Percentiles rank a stretch among this genome's conserved stretches.
These are phyloP conservation scores for Salvelinus namaycush DNA, from an alignment of 2,113 vertebrate species.

Conservation along the genomic window DNA sequence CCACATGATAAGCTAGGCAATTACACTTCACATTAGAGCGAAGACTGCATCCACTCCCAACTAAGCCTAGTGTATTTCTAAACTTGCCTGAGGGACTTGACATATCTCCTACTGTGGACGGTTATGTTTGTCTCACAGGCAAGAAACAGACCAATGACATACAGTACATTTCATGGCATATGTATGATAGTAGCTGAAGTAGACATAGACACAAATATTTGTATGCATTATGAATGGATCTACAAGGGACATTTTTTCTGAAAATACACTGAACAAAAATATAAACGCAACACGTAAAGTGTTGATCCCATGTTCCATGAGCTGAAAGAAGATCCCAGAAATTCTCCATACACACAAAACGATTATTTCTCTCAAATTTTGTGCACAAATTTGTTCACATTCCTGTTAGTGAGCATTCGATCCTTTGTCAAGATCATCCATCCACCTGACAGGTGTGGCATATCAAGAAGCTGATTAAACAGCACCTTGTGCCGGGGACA, in stretches of 20 bases:
- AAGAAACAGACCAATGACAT: neutral
- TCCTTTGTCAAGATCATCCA: no score
- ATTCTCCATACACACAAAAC: no score
- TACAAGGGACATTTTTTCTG: neutral
- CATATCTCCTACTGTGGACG: conserved; percentile 14
- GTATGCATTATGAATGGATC: neutral
- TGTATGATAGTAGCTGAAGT: neutral
- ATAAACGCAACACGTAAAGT: no score
- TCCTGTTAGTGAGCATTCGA: no score
- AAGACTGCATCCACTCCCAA: neutral
- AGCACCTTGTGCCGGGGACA: no score
- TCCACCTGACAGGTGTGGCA: no score
- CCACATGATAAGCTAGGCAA: conserved; percentile 52
- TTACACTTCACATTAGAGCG: conserved; percentile 48
- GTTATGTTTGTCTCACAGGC: neutral
- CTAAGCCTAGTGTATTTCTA: conserved; percentile 50
- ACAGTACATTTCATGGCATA: neutral
- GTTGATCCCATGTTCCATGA: no score
- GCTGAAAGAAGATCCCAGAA: no score
- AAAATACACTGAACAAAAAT: neutral
- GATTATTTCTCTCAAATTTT: no score
- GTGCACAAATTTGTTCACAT: no score
- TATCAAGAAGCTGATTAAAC: no score
- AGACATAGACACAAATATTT: neutral
- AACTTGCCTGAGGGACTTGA: conserved; percentile 28